Evolutionary conservation across 2,888 invertebrate genomes (phyloP).

Genomic region (Himalopsyche japonica): DNA sequence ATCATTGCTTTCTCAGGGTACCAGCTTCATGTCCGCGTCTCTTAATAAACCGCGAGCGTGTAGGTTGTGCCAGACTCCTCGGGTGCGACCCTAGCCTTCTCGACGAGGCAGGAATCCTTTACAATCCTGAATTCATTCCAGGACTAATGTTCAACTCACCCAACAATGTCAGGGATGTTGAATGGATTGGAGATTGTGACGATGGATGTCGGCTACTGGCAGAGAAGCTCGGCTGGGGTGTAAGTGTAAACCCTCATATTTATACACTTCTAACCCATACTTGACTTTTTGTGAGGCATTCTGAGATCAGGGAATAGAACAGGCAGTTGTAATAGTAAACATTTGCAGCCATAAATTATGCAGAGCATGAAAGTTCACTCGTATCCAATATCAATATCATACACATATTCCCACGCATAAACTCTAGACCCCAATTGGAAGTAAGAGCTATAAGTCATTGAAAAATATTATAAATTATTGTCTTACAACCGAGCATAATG

Average conservation of each 20-base stretch:
- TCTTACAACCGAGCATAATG: too few relatives aligned
- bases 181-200: conserved; percentile 82
- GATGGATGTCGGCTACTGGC: conserved; percentile 75
- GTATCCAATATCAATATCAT: too few relatives aligned
- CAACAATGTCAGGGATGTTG: conserved; percentile 70
- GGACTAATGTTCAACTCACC: conserved; percentile 43
- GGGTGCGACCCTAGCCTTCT: conserved; percentile 27
- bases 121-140: neutral
- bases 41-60: conserved; percentile 84
- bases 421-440: too few relatives aligned
- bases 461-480: too few relatives aligned
- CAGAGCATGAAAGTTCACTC: too few relatives aligned
- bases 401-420: too few relatives aligned
- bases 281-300: too few relatives aligned
- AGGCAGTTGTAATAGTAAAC: too few relatives aligned
- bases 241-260: conserved; percentile 49
- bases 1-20: conserved; percentile 54
- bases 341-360: too few relatives aligned
- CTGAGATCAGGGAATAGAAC: too few relatives aligned
- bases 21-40: conserved; percentile 76
- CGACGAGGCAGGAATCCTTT: neutral
- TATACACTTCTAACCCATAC: neutral
- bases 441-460: too few relatives aligned
- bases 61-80: conserved; percentile 50
- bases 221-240: conserved; percentile 78